Conservation (phyloP, 1,140 invertebrate genomes). For the Aphaenogaster rudis region DNA sequence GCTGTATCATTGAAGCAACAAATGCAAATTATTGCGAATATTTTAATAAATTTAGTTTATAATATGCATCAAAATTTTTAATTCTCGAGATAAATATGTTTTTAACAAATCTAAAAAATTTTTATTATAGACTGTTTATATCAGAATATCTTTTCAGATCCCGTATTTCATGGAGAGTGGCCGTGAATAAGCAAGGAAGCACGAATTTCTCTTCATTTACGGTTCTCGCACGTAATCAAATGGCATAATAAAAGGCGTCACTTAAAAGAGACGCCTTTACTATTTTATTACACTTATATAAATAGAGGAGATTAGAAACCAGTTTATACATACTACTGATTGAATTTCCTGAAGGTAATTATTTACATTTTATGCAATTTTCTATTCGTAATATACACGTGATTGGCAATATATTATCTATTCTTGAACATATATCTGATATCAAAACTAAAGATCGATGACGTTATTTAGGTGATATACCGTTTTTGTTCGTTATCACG, state of each 20-base stretch:
- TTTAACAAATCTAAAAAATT: neutral
- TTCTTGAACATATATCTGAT: neutral
- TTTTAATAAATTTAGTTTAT: neutral
- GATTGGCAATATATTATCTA: neutral
- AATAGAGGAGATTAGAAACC: neutral
- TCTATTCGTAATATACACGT: neutral
- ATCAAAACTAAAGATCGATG: neutral
- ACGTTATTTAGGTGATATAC: neutral
- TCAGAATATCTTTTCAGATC: neutral
- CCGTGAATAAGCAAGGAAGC: neutral
- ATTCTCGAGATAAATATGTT: neutral
- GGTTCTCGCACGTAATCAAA: neutral
- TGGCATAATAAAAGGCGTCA: neutral
- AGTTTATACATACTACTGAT: neutral
- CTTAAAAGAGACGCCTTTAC: neutral
- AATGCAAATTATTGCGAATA: neutral
- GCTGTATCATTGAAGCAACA: neutral
- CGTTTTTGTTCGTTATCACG: conserved; percentile 8
- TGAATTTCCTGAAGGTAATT: neutral
- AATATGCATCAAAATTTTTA: neutral
- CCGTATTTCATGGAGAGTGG: neutral
- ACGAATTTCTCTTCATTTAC: neutral
- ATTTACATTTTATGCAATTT: neutral
- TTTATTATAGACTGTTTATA: neutral
- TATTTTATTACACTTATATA: no score